Evolutionary conservation across 1,140 invertebrate genomes (phyloP).

Genomic region (Drosophila ohnishii): DNA sequence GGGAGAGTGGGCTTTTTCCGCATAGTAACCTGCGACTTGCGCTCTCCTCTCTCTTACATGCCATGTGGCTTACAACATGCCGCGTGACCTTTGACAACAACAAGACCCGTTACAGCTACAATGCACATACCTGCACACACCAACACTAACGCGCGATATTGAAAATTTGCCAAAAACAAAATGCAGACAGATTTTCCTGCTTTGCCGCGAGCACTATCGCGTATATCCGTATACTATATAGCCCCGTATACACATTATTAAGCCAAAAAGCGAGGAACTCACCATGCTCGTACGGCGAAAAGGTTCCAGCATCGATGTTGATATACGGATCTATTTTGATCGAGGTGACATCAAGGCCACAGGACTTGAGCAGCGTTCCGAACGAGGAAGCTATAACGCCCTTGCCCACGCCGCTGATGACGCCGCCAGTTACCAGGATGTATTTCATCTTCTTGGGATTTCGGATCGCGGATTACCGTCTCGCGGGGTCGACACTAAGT

Average conservation of each 20-base stretch:
- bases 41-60: not conserved
- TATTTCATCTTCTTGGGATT: constrained; percentile 86
- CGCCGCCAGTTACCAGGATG: constrained; percentile 98
- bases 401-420: constrained; percentile 99
- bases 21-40: constrained; percentile 3
- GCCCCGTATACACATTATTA: constrained; percentile 5
- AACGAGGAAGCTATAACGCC: constrained; percentile 98
- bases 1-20: constrained; percentile 6
- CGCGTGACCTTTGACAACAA: constrained; percentile 55
- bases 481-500: constrained; percentile 14
- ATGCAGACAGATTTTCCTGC: constrained; percentile 21
- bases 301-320: constrained; percentile 99
- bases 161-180: constrained; percentile 57
- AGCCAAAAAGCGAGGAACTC: constrained; percentile 69
- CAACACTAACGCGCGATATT: constrained; percentile 17
- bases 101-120: constrained; percentile 28
- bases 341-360: constrained; percentile 95
- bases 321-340: constrained; percentile 99
- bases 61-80: constrained; percentile 34
- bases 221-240: not conserved
- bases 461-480: not conserved
- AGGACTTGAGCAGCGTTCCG: constrained; percentile 96
- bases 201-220: constrained; percentile 1
- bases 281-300: constrained; percentile 99
- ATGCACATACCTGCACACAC: constrained; percentile 21